Base-by-base conservation (phyloP, 2,888 invertebrate species). In the Hemistola chrysoprasaria region DNA sequence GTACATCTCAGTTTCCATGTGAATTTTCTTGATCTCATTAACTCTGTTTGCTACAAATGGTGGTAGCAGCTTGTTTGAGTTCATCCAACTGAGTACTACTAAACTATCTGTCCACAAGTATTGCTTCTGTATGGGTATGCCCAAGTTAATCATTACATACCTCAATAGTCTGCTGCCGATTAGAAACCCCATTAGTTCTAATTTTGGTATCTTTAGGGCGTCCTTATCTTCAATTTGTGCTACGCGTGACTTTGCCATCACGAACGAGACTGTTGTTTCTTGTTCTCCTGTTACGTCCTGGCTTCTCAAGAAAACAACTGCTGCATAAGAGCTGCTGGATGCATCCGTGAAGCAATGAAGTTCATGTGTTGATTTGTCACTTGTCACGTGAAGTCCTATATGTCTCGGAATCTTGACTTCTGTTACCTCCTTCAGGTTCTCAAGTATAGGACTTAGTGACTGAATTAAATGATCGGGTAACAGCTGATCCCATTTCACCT, bases 51-150 rank as follows among this genome's bases (percentile, higher is more conserved):
- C 0, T 0, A 53, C 35, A 33, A 56, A 56, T 6, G 52, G 52
- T 5, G 49, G 32, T 0, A 52, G 11, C 1, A 57, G 22, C 29
- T 52, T 53, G 7, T 37, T 23, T 1, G 47, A 35, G 3, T 35
- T 32, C 3, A 21, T 8, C 53, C 50, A 53, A 3, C 8, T 10
- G 0, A 49, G 1, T 0, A 44, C 50, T 8, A 55, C 28, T 3
- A 22, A 30, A 29, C 55, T 55, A n/a, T 52, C 55, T 0, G 50
- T 40, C 51, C 49, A 55, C 6, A 55, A 6, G 3, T 22, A 23
- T 6, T 30, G 21, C 1, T 10, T 11, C 1, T n/a, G 7, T 1
- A 44, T 36, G 4, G 1, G 1, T 3, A 40, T 0, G 4, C n/a
- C 0, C 0, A 53, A 7, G 7, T 0, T 10, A 6, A 30, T 35